Evolutionary conservation across 37 sponge, comb jelly and placozoan genomes (phyloP).

Genomic region (Corticium candelabrum): DNA sequence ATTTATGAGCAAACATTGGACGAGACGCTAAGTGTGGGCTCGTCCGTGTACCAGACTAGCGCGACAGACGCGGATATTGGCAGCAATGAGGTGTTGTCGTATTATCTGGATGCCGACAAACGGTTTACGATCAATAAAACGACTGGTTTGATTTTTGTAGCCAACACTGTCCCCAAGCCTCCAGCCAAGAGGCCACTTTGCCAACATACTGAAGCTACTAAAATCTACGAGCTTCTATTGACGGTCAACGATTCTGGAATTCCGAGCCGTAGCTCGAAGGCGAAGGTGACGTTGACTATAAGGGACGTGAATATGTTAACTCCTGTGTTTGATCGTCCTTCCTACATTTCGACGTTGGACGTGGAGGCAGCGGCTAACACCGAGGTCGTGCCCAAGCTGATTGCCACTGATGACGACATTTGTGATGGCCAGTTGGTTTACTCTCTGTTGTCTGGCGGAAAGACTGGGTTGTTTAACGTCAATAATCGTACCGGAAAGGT

Average conservation of each 20-base stretch:
- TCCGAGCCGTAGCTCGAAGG: not conserved
- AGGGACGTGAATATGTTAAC: not conserved
- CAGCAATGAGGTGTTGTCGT: not conserved
- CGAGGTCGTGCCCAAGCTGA: not conserved
- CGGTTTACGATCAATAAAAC: not conserved
- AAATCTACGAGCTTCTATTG: not conserved
- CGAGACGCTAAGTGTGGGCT: not conserved
- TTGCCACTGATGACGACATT: constrained; percentile 2
- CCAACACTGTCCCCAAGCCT: not conserved
- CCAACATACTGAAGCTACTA: not conserved
- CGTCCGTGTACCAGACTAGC: not conserved
- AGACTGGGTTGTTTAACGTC: not conserved
- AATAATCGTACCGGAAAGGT: not conserved
- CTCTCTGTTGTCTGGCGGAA: not conserved
- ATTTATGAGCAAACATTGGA: not conserved
- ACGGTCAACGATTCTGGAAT: not conserved
- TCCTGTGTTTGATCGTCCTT: constrained; percentile 3
- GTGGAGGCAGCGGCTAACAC: not conserved
- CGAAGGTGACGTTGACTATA: not conserved
- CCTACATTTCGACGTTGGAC: constrained; percentile 5
- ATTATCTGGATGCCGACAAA: not conserved
- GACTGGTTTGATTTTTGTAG: not conserved
- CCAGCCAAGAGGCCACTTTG: not conserved
- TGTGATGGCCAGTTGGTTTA: not conserved
- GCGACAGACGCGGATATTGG: not conserved